Conservation (phyloP, 1,140 invertebrate species). For the Catajapyx aquilonaris region DNA sequence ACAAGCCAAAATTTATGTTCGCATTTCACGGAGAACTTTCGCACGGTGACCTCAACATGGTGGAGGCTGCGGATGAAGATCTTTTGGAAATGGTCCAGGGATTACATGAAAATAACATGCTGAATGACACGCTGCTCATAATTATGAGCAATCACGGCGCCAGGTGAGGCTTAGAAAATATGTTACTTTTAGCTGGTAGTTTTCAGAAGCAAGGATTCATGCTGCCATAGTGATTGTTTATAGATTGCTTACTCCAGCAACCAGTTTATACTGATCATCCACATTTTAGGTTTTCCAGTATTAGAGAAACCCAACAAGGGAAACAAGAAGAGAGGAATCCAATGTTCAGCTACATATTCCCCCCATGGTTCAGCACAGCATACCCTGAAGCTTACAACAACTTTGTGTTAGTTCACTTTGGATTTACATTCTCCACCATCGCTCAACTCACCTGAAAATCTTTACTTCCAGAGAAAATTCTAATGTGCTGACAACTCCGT, state of each 20-base stretch:
- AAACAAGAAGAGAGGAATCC: constrained; percentile 76
- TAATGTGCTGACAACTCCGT: constrained; percentile 19
- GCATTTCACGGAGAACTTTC: constrained; percentile 76
- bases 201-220: too few species aligned
- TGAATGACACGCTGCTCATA: constrained; percentile 60
- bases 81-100: constrained; percentile 36
- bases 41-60: constrained; percentile 60
- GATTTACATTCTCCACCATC: too few species aligned
- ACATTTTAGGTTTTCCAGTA: constrained; percentile 50
- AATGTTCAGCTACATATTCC: constrained; percentile 58
- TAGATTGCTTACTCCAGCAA: too few species aligned
- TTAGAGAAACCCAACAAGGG: constrained; percentile 66
- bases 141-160: constrained; percentile 78
- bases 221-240: too few species aligned
- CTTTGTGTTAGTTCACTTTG: constrained; percentile 20
- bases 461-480: constrained; percentile 13
- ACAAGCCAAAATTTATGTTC: constrained; percentile 59
- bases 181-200: too few species aligned
- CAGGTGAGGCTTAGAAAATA: constrained; percentile 29
- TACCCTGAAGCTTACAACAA: constrained; percentile 38
- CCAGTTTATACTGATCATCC: too few species aligned
- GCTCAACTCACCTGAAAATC: too few species aligned
- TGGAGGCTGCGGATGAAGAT: constrained; percentile 52
- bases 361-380: constrained; percentile 35
- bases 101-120: constrained; percentile 29